Percentiles rank a stretch among this genome's conserved stretches.
Conservation (phyloP, 2,888 invertebrate species). For the Podotricha telesiphe region DNA sequence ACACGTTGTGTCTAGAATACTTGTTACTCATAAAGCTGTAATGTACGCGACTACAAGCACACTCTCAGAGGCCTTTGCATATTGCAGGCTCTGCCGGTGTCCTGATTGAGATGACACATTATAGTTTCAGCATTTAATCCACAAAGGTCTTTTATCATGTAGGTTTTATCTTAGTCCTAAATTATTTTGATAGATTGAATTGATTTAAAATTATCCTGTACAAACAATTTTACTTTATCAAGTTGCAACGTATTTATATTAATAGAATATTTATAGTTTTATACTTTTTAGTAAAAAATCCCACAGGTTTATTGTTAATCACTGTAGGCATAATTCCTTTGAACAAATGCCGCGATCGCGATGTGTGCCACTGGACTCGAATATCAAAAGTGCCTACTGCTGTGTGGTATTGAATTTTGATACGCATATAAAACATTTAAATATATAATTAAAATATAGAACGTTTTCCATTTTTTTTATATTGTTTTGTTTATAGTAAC, state of each 20-base stretch:
- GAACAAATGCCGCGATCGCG: conserved; percentile 34
- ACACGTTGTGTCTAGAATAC: conserved; percentile 9
- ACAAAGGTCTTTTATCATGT: conserved; percentile 37
- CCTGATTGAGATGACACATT: conserved; percentile 33
- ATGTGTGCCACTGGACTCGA: conserved; percentile 32
- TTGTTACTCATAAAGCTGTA: conserved; percentile 33
- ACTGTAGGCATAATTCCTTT: conserved; percentile 28
- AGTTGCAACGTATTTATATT: no score
- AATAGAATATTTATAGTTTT: no score
- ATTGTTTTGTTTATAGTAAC: no score
- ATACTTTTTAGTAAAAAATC: conserved; percentile 9
- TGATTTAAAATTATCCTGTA: not conserved
- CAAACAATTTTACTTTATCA: no score
- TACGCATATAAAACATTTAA: not conserved
- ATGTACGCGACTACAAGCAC: conserved; percentile 33
- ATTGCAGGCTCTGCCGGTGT: conserved; percentile 32
- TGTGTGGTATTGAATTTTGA: conserved; percentile 20
- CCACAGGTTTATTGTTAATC: conserved; percentile 39
- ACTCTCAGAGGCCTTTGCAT: conserved; percentile 36
- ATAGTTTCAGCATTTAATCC: conserved; percentile 26
- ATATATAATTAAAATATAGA: no score
- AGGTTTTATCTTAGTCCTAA: conserved; percentile 24
- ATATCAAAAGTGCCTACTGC: conserved; percentile 35
- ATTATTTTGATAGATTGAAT: not conserved
- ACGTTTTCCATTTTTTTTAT: no score